Evolutionary conservation across 2,113 vertebrate species (phyloP).

Genomic region (Cyprinodon variegatus): DNA sequence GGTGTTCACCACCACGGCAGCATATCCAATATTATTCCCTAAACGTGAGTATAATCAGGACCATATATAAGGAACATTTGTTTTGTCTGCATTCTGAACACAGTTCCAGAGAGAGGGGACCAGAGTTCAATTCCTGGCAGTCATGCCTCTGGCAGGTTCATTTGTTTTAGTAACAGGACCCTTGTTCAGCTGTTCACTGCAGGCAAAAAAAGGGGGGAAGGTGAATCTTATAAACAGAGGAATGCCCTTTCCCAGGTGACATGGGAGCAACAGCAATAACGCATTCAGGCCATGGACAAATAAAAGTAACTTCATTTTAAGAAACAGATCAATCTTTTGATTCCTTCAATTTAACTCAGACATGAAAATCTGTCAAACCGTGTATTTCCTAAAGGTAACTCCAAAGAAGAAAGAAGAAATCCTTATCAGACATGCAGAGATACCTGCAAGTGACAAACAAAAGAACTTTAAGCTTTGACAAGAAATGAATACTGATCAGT

Average conservation of each 20-base stretch:
- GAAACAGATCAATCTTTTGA: no score
- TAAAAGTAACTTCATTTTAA: neutral
- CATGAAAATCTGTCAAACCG: no score
- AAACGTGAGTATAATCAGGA: neutral
- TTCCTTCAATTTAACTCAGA: no score
- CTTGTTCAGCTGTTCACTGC: neutral
- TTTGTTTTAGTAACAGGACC: neutral
- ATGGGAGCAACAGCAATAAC: neutral
- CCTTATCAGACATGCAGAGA: no score
- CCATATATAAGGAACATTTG: neutral
- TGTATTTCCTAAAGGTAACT: no score
- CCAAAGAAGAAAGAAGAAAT: no score
- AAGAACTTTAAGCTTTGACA: no score
- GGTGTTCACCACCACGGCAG: no score
- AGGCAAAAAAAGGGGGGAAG: neutral
- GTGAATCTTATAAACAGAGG: neutral
- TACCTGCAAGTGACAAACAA: no score
- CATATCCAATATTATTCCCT: neutral
- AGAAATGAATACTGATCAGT: no score
- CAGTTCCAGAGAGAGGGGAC: neutral
- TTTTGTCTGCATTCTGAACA: slow-evolving; percentile 3
- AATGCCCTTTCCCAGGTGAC: neutral
- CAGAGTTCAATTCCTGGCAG: slow-evolving; percentile 4
- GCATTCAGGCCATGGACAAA: neutral
- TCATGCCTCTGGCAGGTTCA: slow-evolving; percentile 12